phyloP scores from a whole-genome alignment of 2,888 invertebrate species.

The Pristionchus fissidentatus region DNA sequence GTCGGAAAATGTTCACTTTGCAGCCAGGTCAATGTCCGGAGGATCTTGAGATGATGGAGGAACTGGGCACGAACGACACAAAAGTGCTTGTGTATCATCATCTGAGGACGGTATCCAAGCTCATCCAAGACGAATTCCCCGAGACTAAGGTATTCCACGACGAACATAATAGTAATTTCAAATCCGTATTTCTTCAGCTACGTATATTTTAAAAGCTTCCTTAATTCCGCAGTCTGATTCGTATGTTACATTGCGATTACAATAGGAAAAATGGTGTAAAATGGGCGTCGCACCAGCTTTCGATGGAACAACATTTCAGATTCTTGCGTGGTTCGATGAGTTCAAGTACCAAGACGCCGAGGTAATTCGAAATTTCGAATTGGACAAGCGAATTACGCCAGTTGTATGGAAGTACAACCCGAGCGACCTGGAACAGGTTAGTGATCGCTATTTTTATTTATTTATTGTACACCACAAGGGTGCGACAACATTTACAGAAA shows the following conservation, averaged over 20 bases:
- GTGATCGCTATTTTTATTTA: neutral
- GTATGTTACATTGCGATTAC: too few relatives aligned
- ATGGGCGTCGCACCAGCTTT: too few relatives aligned
- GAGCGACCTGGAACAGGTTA: conserved; percentile 55
- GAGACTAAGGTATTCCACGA: conserved; percentile 63
- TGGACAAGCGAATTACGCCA: conserved; percentile 58
- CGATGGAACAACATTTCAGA: conserved; percentile 48
- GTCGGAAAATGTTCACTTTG: neutral
- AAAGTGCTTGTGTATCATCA: conserved; percentile 61
- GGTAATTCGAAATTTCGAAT: conserved; percentile 56
- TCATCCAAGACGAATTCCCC: conserved; percentile 57
- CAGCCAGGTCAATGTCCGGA: conserved; percentile 64
- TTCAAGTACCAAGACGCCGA: conserved; percentile 55
- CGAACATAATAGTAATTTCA: neutral
- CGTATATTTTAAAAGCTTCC: too few relatives aligned
- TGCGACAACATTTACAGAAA: too few relatives aligned
- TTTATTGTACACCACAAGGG: too few relatives aligned
- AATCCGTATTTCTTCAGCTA: too few relatives aligned
- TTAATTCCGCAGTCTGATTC: too few relatives aligned
- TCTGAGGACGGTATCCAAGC: conserved; percentile 55
- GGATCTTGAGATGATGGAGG: conserved; percentile 57
- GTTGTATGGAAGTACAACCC: conserved; percentile 66
- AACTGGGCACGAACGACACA: conserved; percentile 58
- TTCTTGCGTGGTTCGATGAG: conserved; percentile 65
- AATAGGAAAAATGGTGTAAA: too few relatives aligned